These are phyloP conservation scores for Aricia artaxerxes DNA, from an alignment of 2,888 invertebrate species.

Conservation along the genomic window DNA sequence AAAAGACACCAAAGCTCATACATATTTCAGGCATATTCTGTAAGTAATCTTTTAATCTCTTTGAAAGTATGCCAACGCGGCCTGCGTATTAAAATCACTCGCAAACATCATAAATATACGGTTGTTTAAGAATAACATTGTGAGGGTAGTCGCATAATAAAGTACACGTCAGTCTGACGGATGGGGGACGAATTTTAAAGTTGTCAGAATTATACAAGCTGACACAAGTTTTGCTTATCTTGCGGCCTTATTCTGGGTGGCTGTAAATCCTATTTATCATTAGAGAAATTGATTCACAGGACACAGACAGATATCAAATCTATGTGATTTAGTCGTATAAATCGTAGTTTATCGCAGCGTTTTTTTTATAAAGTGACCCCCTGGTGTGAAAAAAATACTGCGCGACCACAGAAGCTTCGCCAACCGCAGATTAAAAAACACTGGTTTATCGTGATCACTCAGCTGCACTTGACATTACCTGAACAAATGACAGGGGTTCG, in stretches of 20 bases:
- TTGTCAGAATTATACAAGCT: slow-evolving; percentile 47
- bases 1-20: not conserved
- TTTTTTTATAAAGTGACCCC: no score
- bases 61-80: slow-evolving; percentile 4
- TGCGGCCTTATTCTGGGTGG: slow-evolving; percentile 39
- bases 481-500: no score
- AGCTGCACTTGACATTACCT: no score
- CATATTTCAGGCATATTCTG: not conserved
- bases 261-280: not conserved
- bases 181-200: slow-evolving; percentile 45
- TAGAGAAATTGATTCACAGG: no score
- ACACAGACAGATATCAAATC: no score
- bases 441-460: no score
- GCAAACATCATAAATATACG: slow-evolving; percentile 8
- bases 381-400: no score
- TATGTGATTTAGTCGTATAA: no score
- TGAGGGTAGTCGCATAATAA: slow-evolving; percentile 31
- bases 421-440: no score
- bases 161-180: slow-evolving; percentile 41
- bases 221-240: slow-evolving; percentile 39
- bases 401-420: no score
- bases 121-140: slow-evolving; percentile 16
- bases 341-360: no score
- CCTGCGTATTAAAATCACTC: not conserved
- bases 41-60: not conserved